Evolutionary conservation across 1,140 invertebrate species (phyloP).

Genomic region (Myzus persicae): DNA sequence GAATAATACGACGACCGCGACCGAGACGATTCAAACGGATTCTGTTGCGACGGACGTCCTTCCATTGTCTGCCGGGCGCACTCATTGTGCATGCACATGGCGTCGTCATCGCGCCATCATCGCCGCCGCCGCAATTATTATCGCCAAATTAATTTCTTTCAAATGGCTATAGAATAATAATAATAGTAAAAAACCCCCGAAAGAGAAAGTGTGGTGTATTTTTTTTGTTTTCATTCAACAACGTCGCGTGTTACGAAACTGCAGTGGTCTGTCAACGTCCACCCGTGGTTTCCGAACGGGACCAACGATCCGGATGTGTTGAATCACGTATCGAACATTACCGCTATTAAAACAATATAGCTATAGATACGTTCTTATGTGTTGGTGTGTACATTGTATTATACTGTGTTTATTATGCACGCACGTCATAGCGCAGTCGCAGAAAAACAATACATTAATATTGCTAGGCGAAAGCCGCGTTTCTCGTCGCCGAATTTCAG

Average conservation of each 20-base stretch:
- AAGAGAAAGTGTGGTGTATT: slow-evolving; percentile 35
- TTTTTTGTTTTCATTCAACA: neutral
- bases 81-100: slow-evolving; percentile 2
- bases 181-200: neutral
- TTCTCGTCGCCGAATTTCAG: neutral
- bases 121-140: slow-evolving; percentile 45
- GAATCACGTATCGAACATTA: neutral
- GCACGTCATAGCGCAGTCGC: neutral
- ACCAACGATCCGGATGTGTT: neutral
- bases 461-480: neutral
- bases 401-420: neutral
- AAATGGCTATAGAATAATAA: neutral
- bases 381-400: neutral
- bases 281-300: neutral
- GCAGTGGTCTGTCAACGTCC: neutral
- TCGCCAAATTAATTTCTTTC: slow-evolving; percentile 53
- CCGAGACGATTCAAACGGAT: slow-evolving; percentile 1
- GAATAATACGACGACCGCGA: slow-evolving; percentile 2
- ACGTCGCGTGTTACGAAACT: slow-evolving; percentile 25
- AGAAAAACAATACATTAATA: neutral
- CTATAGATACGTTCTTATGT: neutral
- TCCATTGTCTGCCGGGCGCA: slow-evolving; percentile 41
- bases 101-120: neutral
- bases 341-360: neutral
- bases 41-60: slow-evolving; percentile 33